Evolutionary conservation across 2,113 vertebrate genomes (phyloP), one percentile per base, ranked within the genome.

Genomic region (Cebidichthys violaceus): DNA sequence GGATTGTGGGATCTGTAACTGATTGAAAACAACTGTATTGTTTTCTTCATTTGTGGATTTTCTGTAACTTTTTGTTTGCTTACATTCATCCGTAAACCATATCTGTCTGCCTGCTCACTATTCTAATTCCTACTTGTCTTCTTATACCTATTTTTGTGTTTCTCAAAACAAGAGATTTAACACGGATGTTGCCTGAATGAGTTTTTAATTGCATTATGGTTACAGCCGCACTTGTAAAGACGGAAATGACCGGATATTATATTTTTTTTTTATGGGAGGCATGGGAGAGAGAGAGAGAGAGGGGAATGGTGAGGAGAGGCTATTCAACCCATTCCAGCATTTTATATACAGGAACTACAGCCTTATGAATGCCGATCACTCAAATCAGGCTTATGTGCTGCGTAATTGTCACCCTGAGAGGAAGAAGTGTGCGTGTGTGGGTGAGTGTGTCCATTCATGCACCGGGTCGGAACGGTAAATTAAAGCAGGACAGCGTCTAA

Each of bases 181-280:
- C 45, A 61, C 33, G 24, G 45, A 82, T 71, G 61, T 20, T 85
- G 81, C 22, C 73, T 70, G 65, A 88, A 84, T 89, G 69, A 35
- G 33, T 75, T 93, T 92, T 91, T 92, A 92, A 93, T 92, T 90
- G 81, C 84, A 84, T 81, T 66, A 84, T 91, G 74, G 91, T 86
- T 84, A 82, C 83, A 47, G 84, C 81, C 31, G 80, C 83, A 59
- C 76, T 83, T 84, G 78, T 83, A 81, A 86, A 77, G 66, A 82
- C 59, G 59, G 43, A 86, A 84, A 81, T 84, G 47, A 22, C 41
- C 14, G 8, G 62, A 81, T 65, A 79, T 83, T 70, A 43, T 37
- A 70, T 77, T 75, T 87, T 24, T 75, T 87, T 24, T 85, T 89
- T 84, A 81, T 74, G 45, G 76, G 75, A 29, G 6, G 1, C 18